Evolutionary conservation across 2,797 vertebrate species (phyloP).

Genomic region (Fringilla coelebs): DNA sequence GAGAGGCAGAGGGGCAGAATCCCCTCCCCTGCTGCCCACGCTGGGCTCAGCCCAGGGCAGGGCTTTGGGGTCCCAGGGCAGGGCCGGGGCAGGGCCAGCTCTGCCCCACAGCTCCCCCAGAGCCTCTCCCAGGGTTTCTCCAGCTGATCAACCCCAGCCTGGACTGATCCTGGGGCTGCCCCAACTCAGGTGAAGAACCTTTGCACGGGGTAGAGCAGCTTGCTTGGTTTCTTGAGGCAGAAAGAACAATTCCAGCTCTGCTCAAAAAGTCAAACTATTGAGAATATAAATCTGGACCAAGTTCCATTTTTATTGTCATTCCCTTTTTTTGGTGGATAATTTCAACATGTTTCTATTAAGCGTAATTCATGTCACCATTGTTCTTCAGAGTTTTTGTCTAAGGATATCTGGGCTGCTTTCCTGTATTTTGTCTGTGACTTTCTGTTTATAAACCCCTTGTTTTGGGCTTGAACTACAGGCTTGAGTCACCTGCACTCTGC

Average conservation of each 20-base stretch:
- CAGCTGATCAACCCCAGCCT: not conserved
- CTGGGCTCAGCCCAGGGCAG: not conserved
- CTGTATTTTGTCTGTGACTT: not conserved
- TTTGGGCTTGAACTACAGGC: not conserved
- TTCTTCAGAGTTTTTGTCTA: not conserved
- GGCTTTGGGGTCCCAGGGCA: not conserved
- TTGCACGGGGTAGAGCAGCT: not conserved
- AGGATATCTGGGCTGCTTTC: not conserved
- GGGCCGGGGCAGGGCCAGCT: not conserved
- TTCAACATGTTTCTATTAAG: not conserved
- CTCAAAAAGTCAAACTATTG: not conserved
- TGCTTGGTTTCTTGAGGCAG: not conserved
- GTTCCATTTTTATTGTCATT: not conserved
- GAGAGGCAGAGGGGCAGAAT: not conserved
- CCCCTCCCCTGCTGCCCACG: not conserved
- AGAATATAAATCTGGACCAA: not conserved
- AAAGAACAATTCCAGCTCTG: not conserved
- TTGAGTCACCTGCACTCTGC: not conserved
- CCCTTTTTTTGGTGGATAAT: not conserved
- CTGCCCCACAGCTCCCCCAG: not conserved
- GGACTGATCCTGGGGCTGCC: not conserved
- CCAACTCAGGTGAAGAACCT: rapidly evolving
- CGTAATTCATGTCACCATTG: not conserved
- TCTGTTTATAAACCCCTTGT: not conserved
- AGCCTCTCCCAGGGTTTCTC: not conserved